Conservation (phyloP, 1,140 invertebrate species). For the Drosophila varians region DNA sequence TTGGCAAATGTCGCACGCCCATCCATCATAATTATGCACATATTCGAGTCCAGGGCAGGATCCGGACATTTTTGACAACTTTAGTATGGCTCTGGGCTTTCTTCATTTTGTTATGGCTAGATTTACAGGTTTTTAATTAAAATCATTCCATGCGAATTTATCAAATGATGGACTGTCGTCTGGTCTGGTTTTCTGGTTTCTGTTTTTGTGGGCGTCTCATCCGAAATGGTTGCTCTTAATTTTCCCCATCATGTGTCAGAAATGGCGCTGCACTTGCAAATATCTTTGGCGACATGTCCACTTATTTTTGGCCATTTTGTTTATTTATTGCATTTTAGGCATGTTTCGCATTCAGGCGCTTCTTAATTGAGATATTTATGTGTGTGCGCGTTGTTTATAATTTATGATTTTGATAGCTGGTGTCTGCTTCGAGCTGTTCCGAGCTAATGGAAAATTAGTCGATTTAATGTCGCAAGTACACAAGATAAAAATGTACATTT, state of each 20-base stretch:
- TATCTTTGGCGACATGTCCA: conserved; percentile 31
- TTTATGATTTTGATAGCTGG: conserved; percentile 66
- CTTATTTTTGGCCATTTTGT: conserved; percentile 50
- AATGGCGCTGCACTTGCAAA: conserved; percentile 67
- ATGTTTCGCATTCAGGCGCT: conserved; percentile 65
- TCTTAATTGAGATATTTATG: conserved; percentile 72
- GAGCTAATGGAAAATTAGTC: conserved; percentile 61
- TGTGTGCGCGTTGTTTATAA: conserved; percentile 62
- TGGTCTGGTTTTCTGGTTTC: conserved; percentile 13
- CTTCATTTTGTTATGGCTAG: conserved; percentile 32
- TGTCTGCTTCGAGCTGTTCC: conserved; percentile 24
- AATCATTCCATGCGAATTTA: conserved; percentile 70
- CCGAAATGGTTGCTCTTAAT: conserved; percentile 68
- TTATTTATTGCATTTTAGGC: conserved; percentile 73
- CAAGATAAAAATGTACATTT: background rate
- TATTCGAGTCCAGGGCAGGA: conserved; percentile 17
- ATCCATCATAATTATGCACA: conserved; percentile 75
- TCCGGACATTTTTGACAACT: conserved; percentile 44
- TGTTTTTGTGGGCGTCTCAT: conserved; percentile 21
- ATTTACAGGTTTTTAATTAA: conserved; percentile 82
- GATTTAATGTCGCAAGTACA: conserved; percentile 52
- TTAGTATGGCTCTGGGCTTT: conserved; percentile 54
- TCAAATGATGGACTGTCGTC: conserved; percentile 49
- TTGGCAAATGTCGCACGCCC: conserved; percentile 64
- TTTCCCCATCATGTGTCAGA: conserved; percentile 61